Evolutionary conservation across 2,113 vertebrate genomes (phyloP).

Genomic region (Symphodus melops): DNA sequence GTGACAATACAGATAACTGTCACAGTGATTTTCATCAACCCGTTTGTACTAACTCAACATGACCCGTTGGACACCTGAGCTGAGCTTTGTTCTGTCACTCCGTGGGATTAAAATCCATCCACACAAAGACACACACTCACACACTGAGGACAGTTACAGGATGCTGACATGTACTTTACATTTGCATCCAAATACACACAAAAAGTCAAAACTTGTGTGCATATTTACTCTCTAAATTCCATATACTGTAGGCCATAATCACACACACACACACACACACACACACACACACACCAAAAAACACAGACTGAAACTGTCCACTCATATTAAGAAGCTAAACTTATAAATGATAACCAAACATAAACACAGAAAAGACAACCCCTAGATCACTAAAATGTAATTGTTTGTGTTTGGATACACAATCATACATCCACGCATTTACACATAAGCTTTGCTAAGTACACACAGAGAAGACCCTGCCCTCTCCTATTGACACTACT

Average conservation of each 20-base stretch:
- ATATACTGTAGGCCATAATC: background rate
- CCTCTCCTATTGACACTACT: slow-evolving; percentile 57
- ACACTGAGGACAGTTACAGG: background rate
- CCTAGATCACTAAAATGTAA: background rate
- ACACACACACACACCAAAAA: background rate
- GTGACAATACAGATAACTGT: slow-evolving; percentile 37
- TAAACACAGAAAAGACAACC: background rate
- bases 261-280: background rate
- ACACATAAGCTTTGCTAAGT: slow-evolving; percentile 25
- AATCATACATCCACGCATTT: background rate
- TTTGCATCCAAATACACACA: background rate
- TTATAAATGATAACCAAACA: background rate
- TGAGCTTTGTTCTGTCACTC: slow-evolving; percentile 59
- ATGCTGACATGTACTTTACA: background rate
- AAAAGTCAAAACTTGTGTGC: background rate
- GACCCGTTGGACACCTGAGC: slow-evolving; percentile 49
- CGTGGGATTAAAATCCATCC: slow-evolving; percentile 55
- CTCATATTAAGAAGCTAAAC: background rate
- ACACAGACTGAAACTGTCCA: background rate
- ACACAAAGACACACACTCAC: slow-evolving; percentile 27
- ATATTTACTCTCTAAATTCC: background rate
- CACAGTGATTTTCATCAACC: slow-evolving; percentile 41
- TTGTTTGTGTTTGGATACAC: background rate
- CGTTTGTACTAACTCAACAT: slow-evolving; percentile 53
- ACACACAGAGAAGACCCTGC: slow-evolving; percentile 53